A percentile compares a stretch with the other conserved stretches of the same genome.
phyloP scores from a whole-genome alignment of 2,888 invertebrate species.

The Xylocampa areola region DNA sequence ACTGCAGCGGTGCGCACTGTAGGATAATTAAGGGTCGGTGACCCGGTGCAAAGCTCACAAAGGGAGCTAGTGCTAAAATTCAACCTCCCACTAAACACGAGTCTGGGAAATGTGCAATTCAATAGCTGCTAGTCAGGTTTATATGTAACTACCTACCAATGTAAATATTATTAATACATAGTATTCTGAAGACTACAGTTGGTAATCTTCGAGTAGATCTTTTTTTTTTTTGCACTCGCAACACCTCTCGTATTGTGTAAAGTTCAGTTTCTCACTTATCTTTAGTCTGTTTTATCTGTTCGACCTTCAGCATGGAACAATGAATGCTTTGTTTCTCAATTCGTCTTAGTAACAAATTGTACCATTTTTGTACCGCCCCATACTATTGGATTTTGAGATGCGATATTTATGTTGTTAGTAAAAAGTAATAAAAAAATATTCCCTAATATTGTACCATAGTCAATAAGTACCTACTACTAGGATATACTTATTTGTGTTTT shows the following conservation, averaged over 20 bases:
- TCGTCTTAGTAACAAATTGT: constrained; percentile 31
- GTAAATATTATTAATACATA: constrained; percentile 49
- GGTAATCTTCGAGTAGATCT: constrained; percentile 25
- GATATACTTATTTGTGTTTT: too few species aligned
- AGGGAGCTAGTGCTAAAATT: constrained; percentile 80
- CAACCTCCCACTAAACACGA: constrained; percentile 66
- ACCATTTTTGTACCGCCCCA: constrained; percentile 20
- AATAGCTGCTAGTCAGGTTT: constrained; percentile 55
- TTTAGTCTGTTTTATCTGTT: constrained; percentile 60
- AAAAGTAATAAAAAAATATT: neutral
- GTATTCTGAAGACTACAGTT: constrained; percentile 38
- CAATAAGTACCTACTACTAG: too few species aligned
- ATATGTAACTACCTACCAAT: too few species aligned
- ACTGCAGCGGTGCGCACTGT: constrained; percentile 78
- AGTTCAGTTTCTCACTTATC: constrained; percentile 46
- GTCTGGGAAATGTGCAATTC: constrained; percentile 66
- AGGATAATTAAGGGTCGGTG: constrained; percentile 86
- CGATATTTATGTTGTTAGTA: neutral
- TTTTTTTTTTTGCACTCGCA: constrained; percentile 42
- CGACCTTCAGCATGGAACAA: constrained; percentile 66
- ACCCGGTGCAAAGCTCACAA: constrained; percentile 76
- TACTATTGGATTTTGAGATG: neutral
- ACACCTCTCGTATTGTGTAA: constrained; percentile 35
- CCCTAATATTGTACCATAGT: too few species aligned
- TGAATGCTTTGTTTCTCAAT: constrained; percentile 59